Conservation (phyloP, 2,888 invertebrate genomes). For the Synergus itoensis region DNA sequence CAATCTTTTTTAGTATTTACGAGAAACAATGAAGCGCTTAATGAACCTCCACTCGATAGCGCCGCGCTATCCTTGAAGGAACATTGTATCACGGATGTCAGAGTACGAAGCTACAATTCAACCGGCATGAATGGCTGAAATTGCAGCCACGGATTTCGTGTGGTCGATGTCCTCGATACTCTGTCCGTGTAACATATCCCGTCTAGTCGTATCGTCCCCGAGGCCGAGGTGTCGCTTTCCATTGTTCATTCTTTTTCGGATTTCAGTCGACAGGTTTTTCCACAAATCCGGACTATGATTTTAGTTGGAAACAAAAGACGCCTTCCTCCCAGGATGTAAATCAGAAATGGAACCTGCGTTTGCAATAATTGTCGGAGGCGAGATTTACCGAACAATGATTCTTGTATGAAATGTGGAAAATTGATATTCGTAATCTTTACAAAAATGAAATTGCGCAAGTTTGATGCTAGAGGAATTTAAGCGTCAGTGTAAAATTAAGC, state of each 20-base stretch:
- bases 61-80: slow-evolving; percentile 53
- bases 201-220: slow-evolving; percentile 1
- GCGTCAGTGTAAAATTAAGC: neutral
- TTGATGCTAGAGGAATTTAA: neutral
- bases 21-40: slow-evolving; percentile 62
- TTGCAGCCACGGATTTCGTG: slow-evolving; percentile 28
- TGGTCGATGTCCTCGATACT: slow-evolving; percentile 3
- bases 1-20: slow-evolving; percentile 52
- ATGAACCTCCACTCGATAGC: slow-evolving; percentile 58
- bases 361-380: slow-evolving; percentile 12
- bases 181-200: slow-evolving; percentile 17
- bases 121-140: slow-evolving; percentile 35
- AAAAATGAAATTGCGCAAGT: neutral
- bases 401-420: neutral
- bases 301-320: slow-evolving; percentile 21
- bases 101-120: slow-evolving; percentile 34
- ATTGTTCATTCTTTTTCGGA: slow-evolving; percentile 24
- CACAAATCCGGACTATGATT: slow-evolving; percentile 30
- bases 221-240: slow-evolving; percentile 24
- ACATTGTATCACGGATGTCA: slow-evolving; percentile 36
- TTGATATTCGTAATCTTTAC: neutral
- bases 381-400: slow-evolving; percentile 13
- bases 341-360: slow-evolving; percentile 2
- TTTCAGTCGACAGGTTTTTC: slow-evolving; percentile 30
- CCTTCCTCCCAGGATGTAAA: slow-evolving; percentile 25